Conservation (phyloP, 2,113 vertebrate species). For the Marmota monax region DNA sequence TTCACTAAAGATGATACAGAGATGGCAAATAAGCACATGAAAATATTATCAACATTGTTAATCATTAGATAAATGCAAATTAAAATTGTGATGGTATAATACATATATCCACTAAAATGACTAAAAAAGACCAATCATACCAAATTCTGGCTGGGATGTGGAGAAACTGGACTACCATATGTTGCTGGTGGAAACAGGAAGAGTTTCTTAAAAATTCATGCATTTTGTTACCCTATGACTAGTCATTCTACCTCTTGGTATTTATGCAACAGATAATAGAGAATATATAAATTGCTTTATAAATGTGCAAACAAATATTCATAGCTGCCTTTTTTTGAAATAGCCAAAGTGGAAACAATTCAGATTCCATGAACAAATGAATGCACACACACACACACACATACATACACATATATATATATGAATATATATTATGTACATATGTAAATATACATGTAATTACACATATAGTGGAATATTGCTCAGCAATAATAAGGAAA, state of each 20-base stretch:
- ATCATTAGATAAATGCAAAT: not conserved
- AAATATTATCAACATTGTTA: conserved; percentile 2
- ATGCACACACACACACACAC: not conserved
- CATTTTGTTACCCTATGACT: not conserved
- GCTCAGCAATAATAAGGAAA: not conserved
- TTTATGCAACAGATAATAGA: not conserved
- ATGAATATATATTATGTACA: no score
- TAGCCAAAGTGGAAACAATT: not conserved
- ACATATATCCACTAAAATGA: not conserved
- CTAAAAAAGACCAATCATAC: not conserved
- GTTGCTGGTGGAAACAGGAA: not conserved
- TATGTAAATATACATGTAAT: no score
- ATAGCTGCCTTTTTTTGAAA: not conserved
- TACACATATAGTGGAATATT: not conserved
- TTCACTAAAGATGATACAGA: conserved; percentile 22
- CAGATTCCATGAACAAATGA: not conserved
- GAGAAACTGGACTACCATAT: not conserved
- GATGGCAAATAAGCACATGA: not conserved
- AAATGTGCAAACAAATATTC: not conserved
- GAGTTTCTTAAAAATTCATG: not conserved
- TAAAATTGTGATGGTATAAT: not conserved
- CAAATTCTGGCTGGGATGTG: not conserved
- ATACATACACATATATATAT: no score
- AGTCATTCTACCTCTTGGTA: not conserved
- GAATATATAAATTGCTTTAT: not conserved